Evolutionary conservation across 2,797 vertebrate species (phyloP).

Genomic region (Sebastes diaconus): DNA sequence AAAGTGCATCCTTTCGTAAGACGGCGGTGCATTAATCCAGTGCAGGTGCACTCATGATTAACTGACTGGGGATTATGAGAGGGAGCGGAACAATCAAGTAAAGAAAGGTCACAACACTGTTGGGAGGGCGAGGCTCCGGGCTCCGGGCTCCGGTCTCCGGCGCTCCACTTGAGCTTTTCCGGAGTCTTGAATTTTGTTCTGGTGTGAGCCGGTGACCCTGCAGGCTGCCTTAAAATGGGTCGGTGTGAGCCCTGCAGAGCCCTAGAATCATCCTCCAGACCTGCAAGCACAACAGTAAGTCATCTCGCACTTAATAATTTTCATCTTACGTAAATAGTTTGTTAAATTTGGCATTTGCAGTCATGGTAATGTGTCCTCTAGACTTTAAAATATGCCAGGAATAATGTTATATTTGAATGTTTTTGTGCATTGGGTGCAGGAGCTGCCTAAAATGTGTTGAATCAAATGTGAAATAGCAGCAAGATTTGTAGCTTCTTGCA

Average conservation of each 20-base stretch:
- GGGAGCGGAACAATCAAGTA: slow-evolving; percentile 56
- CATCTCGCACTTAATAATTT: slow-evolving; percentile 15
- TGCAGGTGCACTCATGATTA: slow-evolving; percentile 70
- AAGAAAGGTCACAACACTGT: slow-evolving; percentile 72
- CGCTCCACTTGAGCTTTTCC: slow-evolving; percentile 45
- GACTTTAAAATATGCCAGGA: not conserved
- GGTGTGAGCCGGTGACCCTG: slow-evolving; percentile 51
- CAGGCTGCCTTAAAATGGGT: slow-evolving; percentile 66
- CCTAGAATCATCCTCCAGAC: slow-evolving; percentile 33
- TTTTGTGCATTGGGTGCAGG: not conserved
- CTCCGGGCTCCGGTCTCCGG: slow-evolving; percentile 17
- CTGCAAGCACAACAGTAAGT: slow-evolving; percentile 60
- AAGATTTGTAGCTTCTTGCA: not conserved
- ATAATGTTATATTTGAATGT: not conserved
- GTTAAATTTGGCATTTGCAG: slow-evolving; percentile 21
- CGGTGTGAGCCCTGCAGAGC: slow-evolving; percentile 36
- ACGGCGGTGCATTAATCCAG: slow-evolving; percentile 49
- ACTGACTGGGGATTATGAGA: slow-evolving; percentile 60
- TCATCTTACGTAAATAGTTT: slow-evolving; percentile 11
- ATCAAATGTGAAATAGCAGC: not conserved
- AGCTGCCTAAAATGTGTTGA: not conserved
- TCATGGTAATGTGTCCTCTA: slow-evolving; percentile 3
- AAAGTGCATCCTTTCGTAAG: slow-evolving; percentile 43
- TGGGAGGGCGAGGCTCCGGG: slow-evolving; percentile 49
- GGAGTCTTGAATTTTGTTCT: slow-evolving; percentile 41